A percentile compares a stretch with the other conserved stretches of the same genome.
Conservation (phyloP, 2,113 vertebrate species). For the Sorex araneus region DNA sequence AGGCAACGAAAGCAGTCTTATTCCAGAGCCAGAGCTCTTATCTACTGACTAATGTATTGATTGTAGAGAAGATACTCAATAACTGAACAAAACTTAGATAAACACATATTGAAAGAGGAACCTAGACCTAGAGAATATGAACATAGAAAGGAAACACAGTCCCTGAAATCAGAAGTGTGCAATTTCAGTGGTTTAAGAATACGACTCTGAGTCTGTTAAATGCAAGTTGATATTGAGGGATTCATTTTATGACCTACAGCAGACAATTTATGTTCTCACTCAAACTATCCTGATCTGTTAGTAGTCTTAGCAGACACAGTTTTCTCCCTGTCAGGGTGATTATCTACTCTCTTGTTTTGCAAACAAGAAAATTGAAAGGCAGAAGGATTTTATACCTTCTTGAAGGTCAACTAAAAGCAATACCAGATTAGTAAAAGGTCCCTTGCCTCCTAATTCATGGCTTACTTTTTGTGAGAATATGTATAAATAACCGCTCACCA, state of each 20-base stretch:
- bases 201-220: neutral
- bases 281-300: neutral
- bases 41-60: neutral
- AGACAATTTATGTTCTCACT: neutral
- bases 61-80: neutral
- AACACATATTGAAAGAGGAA: neutral
- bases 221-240: neutral
- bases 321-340: neutral
- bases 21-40: neutral
- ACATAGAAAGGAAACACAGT: neutral
- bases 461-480: slow-evolving; percentile 16
- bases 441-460: neutral
- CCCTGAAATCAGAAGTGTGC: neutral
- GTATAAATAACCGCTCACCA: neutral
- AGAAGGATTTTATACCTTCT: neutral
- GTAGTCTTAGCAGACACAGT: neutral
- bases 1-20: neutral
- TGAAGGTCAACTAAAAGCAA: slow-evolving; percentile 38
- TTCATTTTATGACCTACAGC: neutral
- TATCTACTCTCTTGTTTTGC: neutral
- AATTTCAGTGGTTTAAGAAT: neutral
- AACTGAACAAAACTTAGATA: neutral
- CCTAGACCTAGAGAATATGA: neutral
- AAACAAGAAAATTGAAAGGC: neutral
- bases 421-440: neutral